These are phyloP conservation scores for Drosophila orena DNA, from an alignment of 1,140 invertebrate genomes.

Conservation along the genomic window DNA sequence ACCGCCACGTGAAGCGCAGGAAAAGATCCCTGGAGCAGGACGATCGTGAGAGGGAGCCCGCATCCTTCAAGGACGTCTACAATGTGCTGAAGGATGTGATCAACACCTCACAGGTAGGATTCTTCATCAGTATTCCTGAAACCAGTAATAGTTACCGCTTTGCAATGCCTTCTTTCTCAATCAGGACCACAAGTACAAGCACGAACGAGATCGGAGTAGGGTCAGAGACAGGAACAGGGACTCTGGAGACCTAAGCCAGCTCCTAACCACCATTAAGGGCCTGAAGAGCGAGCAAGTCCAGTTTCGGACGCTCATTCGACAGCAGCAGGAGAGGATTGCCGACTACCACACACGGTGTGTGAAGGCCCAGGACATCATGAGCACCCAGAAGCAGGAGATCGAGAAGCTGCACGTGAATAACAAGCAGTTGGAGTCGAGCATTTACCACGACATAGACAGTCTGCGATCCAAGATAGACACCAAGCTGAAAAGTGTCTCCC, in stretches of 20 bases:
- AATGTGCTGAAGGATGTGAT: constrained; percentile 68
- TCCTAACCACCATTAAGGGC: constrained; percentile 63
- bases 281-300: constrained; percentile 68
- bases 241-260: constrained; percentile 29
- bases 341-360: constrained; percentile 73
- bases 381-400: constrained; percentile 76
- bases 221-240: background rate
- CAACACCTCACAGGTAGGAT: constrained; percentile 39
- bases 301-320: constrained; percentile 58
- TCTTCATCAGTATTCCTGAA: too few species aligned
- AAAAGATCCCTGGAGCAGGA: constrained; percentile 13
- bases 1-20: constrained; percentile 4
- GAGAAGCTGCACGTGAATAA: constrained; percentile 76
- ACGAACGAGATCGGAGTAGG: constrained; percentile 13
- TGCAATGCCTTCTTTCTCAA: too few species aligned
- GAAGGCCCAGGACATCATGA: constrained; percentile 79
- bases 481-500: constrained; percentile 66
- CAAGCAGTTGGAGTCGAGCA: constrained; percentile 71
- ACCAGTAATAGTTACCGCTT: too few species aligned
- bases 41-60: constrained; percentile 38
- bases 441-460: constrained; percentile 59
- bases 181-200: constrained; percentile 34
- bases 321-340: constrained; percentile 69
- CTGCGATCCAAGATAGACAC: constrained; percentile 69
- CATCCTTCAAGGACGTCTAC: constrained; percentile 56